phyloP scores from a whole-genome alignment of 1,140 invertebrate genomes.

The Radopholus similis region DNA sequence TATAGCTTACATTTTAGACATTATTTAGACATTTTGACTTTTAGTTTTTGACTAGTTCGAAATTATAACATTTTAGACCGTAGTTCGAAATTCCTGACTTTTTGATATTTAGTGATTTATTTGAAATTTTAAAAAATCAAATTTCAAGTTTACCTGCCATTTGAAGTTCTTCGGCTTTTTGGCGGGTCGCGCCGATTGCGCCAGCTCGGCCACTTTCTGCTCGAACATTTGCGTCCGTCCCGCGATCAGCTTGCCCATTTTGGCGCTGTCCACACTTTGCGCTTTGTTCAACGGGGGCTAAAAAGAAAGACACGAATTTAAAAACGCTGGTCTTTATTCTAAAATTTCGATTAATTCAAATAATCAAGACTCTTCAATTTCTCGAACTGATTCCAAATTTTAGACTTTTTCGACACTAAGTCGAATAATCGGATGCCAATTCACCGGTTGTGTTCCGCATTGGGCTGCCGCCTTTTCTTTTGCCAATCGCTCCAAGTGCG shows the following conservation, averaged over 20 bases:
- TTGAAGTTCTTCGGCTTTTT: constrained; percentile 46
- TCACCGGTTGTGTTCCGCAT: background rate
- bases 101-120: too few relatives aligned
- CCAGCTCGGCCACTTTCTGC: constrained; percentile 31
- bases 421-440: background rate
- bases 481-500: constrained; percentile 20
- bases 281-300: constrained; percentile 6
- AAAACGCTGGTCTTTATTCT: background rate
- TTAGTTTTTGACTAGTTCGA: background rate
- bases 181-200: constrained; percentile 1
- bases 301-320: background rate
- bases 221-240: constrained; percentile 42
- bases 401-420: background rate
- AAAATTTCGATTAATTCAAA: background rate
- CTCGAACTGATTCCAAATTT: background rate
- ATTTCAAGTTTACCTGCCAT: constrained; percentile 27
- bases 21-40: background rate
- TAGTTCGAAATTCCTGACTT: too few relatives aligned
- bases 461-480: background rate
- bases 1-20: too few relatives aligned
- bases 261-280: constrained; percentile 4
- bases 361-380: background rate
- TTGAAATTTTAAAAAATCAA: constrained; percentile 1
- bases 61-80: too few relatives aligned
- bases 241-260: constrained; percentile 36